Percentiles rank a stretch among this genome's conserved stretches.
Conservation (phyloP, 2,888 invertebrate genomes). For the Hyles lineata region DNA sequence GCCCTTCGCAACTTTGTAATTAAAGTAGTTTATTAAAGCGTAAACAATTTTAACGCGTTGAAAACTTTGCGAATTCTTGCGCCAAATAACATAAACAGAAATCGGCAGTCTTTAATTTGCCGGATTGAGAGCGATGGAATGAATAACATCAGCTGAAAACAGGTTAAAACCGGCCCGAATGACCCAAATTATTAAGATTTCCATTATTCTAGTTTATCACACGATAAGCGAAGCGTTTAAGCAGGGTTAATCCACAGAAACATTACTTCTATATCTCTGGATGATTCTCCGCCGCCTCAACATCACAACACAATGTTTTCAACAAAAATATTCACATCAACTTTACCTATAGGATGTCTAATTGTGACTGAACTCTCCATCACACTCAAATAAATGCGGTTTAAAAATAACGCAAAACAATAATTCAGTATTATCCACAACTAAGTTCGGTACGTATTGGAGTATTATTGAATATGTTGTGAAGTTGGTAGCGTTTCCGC, state of each 20-base stretch:
- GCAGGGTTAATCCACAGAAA: conserved; percentile 1
- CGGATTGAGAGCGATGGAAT: not conserved
- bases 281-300: conserved; percentile 40
- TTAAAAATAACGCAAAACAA: conserved; percentile 31
- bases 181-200: not conserved
- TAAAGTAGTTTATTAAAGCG: not conserved
- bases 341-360: conserved; percentile 31
- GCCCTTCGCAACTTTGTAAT: not conserved
- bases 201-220: not conserved
- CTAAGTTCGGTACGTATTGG: conserved; percentile 25
- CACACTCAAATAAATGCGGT: conserved; percentile 28
- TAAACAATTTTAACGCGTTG: conserved; percentile 2
- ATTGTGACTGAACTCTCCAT: conserved; percentile 31
- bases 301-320: conserved; percentile 33
- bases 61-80: not conserved
- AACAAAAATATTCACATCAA: conserved; percentile 16
- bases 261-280: conserved; percentile 30
- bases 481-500: conserved; percentile 23
- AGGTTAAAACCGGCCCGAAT: not conserved
- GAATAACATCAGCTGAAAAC: not conserved
- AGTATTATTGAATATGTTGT: conserved; percentile 1
- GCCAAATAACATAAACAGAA: not conserved
- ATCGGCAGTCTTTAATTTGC: not conserved
- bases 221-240: not conserved
- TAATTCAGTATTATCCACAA: conserved; percentile 27